Base-by-base conservation (phyloP, 2,797 vertebrate species). In the Limnodromus scolopaceus region DNA sequence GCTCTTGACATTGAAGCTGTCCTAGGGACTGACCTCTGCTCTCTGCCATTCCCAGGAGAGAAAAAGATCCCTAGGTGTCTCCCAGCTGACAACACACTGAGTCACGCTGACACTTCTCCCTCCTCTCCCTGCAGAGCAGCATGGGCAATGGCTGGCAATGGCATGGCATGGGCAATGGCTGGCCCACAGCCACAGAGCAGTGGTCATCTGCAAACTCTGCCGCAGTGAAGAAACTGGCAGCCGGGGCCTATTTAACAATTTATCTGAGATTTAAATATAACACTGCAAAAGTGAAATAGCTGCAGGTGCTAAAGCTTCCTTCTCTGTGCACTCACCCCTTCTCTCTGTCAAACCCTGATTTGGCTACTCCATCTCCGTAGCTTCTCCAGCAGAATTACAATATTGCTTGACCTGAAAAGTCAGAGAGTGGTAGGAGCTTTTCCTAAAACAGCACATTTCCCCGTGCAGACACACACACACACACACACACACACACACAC, bases 71-170 rank as follows among this genome's bases (percentile, higher is more conserved):
- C 36, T 3, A 8, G 4, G 1, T 28, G 39, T 43, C 43, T 57
- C 39, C 48, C 70, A 45, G 74, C 15, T 55, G 83, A 18, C n/a
- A 20, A 3, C 19, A 16, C 48, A 16, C 27, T 0, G 23, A 27
- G 16, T 27, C 7, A 45, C 20, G 4, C 32, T 27, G 34, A 10
- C 4, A 1, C 10, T 24, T 34, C 41, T 71, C 49, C 28, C 24
- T 71, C 16, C 58, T 60, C 16, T 20, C 27, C 66, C 54, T 3
- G 6, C 38, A 22, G 38, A 45, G 20, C 64, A 4, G 60, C 39
- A 11, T 0, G 27, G 58, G 61, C 66, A 15, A 1, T 0, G 13
- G 25, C 36, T 30, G 60, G n/a, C 36, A n/a, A n/a, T n/a, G n/a
- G n/a, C n/a, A n/a, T n/a, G n/a, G 60, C 39, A 11, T 0, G 27